These are phyloP conservation scores for Limnephilus lunatus DNA, from an alignment of 2,888 invertebrate species.

Conservation along the genomic window DNA sequence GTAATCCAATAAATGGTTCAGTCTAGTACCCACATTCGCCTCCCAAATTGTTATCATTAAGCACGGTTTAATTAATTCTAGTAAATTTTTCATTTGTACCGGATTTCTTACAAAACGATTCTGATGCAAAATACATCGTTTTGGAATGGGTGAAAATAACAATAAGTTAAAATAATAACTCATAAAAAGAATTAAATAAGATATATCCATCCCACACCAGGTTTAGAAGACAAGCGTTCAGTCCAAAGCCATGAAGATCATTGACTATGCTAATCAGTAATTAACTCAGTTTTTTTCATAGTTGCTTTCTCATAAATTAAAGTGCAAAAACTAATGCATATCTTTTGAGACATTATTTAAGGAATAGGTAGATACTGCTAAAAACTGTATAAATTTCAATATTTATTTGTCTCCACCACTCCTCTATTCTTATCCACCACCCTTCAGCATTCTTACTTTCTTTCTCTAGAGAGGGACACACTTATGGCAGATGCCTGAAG, in stretches of 20 bases:
- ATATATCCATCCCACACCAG: too few relatives aligned
- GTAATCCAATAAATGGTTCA: too few relatives aligned
- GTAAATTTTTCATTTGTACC: too few relatives aligned
- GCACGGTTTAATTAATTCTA: too few relatives aligned
- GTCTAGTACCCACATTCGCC: too few relatives aligned
- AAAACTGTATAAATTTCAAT: conserved; percentile 11
- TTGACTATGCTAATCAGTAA: not conserved
- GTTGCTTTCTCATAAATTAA: not conserved
- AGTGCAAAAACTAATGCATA: not conserved
- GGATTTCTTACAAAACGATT: too few relatives aligned
- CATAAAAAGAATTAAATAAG: too few relatives aligned
- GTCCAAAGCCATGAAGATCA: not conserved
- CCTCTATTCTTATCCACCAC: not conserved
- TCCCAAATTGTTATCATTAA: too few relatives aligned
- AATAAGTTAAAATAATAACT: too few relatives aligned
- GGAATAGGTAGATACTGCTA: not conserved
- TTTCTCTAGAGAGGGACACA: not conserved
- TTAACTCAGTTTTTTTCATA: not conserved
- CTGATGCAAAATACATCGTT: too few relatives aligned
- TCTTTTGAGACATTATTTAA: not conserved
- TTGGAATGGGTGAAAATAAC: too few relatives aligned
- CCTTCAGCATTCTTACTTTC: conserved; percentile 11
- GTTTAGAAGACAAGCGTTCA: too few relatives aligned
- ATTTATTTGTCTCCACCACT: conserved; percentile 27
- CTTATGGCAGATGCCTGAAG: not conserved